A percentile compares a stretch with the other conserved stretches of the same genome.
phyloP scores from a whole-genome alignment of 2,797 vertebrate genomes.

The Nyctibius grandis region DNA sequence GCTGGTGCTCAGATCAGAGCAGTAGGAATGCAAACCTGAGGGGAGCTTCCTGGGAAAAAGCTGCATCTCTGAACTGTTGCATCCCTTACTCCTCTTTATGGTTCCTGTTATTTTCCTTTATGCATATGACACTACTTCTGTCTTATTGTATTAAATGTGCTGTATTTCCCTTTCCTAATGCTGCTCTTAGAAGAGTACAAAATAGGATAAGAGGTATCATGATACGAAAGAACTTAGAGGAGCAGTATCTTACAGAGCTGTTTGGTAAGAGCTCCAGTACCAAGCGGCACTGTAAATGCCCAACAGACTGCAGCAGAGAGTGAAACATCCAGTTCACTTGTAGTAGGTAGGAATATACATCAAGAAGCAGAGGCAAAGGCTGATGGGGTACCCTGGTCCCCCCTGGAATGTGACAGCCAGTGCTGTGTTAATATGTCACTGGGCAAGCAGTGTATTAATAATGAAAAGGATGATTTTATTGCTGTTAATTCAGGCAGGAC shows the following conservation, averaged over 20 bases:
- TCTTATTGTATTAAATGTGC: background rate
- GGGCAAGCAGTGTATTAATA: background rate
- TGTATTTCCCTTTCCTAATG: background rate
- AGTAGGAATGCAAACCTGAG: background rate
- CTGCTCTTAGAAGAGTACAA: background rate
- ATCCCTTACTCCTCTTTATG: background rate
- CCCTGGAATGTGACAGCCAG: background rate
- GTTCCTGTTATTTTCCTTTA: background rate
- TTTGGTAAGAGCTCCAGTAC: background rate
- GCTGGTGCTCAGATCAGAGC: background rate
- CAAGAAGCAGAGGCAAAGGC: background rate
- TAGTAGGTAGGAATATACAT: background rate
- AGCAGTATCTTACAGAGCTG: background rate
- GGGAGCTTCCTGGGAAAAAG: background rate
- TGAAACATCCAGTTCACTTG: background rate
- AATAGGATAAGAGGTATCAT: background rate
- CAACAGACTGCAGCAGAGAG: background rate
- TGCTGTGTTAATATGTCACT: background rate
- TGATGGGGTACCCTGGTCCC: background rate
- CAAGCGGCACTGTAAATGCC: background rate
- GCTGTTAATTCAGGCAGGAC: slow-evolving; percentile 9
- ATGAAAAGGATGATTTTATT: slow-evolving; percentile 15
- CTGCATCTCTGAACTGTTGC: background rate
- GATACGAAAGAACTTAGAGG: background rate
- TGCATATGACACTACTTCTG: background rate